Base-by-base conservation (phyloP, 2,113 vertebrate species). In the Acrocephalus arundinaceus region DNA sequence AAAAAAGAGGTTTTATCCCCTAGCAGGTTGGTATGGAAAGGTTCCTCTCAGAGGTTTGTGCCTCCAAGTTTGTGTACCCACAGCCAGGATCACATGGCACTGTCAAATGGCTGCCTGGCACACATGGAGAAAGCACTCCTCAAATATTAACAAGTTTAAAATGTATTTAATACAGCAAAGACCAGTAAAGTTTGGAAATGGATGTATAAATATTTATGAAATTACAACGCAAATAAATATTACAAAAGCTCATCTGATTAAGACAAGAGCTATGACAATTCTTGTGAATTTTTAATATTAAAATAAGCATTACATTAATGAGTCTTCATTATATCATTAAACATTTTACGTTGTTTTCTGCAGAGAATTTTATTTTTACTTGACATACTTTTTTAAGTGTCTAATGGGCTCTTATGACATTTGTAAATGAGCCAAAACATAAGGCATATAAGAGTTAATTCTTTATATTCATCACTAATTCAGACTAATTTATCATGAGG, bases 251-350 rank as follows among this genome's bases (percentile, higher is more conserved):
- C 81, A 91, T 95, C 85, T 93, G 97, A 90, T 97, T 95, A 96
- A 96, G 92, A 96, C 87, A 93, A 92, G 91, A 94, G 81, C 76
- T 93, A 72, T 94, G 96, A 95, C 95, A 95, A 95, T 96, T 93
- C 92, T 95, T 96, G 68, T 97, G 95, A 88, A 97, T 97, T 93
- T 97, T 94, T 97, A 96, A 97, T 97, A 94, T 86, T 95, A 95
- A 94, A 96, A 96, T 97, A 96, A 97, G 87, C 90, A 95, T 93
- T 91, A 93, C 96, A 90, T 94, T 96, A 95, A 97, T 91, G 85
- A 97, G 83, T 91, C 63, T 95, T 97, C 91, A 94, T 97, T 96
- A 94, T 95, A 92, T 88, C 80, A 76, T 91, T 97, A 96, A 94
- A 79, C 86, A 95, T 95, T 95, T 94, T 88, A 90, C 51, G 96